Conservation (phyloP, 2,888 invertebrate genomes). For the Meta bourneti region DNA sequence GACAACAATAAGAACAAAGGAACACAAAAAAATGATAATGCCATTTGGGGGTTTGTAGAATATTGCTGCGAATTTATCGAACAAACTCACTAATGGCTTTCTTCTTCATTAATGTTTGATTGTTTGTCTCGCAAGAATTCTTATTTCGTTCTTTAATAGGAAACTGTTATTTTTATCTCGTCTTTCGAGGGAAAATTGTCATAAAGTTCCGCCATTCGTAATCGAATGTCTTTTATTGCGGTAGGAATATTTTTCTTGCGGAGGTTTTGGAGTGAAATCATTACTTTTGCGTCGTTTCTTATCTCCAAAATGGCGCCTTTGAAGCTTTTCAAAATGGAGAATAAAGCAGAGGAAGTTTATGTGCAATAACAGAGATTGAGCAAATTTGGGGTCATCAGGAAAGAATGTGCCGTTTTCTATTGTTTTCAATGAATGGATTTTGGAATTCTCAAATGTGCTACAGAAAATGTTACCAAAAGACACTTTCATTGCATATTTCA, state of each 20-base stretch:
- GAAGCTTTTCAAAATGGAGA: neutral
- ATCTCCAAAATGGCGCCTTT: neutral
- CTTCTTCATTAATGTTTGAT: slow-evolving; percentile 52
- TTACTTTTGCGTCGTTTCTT: neutral
- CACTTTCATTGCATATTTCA: no score
- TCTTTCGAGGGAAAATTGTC: slow-evolving; percentile 10
- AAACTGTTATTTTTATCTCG: slow-evolving; percentile 42
- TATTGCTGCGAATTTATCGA: slow-evolving; percentile 48
- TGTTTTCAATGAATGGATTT: neutral
- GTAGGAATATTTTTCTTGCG: neutral
- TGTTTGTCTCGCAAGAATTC: slow-evolving; percentile 41
- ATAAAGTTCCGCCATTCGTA: slow-evolving; percentile 36
- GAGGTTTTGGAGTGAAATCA: neutral
- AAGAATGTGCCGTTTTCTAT: neutral
- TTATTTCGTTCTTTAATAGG: slow-evolving; percentile 23
- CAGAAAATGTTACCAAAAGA: no score
- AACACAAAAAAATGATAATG: slow-evolving; percentile 7
- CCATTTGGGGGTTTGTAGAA: slow-evolving; percentile 29
- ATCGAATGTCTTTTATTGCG: slow-evolving; percentile 27
- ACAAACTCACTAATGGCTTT: slow-evolving; percentile 42
- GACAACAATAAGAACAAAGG: slow-evolving; percentile 1
- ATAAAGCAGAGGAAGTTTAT: neutral
- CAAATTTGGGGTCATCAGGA: neutral
- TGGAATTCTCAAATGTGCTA: no score
- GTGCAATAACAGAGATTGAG: neutral